phyloP scores from a whole-genome alignment of 2,888 invertebrate genomes.

The Cephus runcator region DNA sequence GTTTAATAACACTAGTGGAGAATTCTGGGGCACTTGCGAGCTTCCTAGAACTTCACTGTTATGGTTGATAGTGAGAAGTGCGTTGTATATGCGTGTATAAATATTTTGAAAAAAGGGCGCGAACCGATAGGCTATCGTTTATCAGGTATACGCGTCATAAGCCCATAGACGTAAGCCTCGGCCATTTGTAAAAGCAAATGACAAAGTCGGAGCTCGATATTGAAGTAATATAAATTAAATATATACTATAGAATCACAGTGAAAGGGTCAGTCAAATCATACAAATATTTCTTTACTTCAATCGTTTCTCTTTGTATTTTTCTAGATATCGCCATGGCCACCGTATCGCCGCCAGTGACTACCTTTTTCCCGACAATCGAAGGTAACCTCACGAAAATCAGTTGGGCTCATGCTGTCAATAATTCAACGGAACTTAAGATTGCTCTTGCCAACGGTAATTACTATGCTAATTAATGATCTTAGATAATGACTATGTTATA shows the following conservation, averaged over 20 bases:
- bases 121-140: not conserved
- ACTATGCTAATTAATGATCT: not conserved
- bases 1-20: not conserved
- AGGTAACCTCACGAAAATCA: constrained; percentile 77
- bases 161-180: not conserved
- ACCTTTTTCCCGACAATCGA: constrained; percentile 67
- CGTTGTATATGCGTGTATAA: not conserved
- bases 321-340: constrained; percentile 48
- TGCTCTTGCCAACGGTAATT: constrained; percentile 67
- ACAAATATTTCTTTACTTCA: not conserved
- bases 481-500: no score
- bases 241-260: not conserved
- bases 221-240: not conserved
- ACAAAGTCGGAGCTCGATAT: not conserved
- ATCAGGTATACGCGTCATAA: not conserved
- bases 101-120: not conserved
- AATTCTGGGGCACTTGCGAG: not conserved
- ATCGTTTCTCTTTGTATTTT: constrained; percentile 24
- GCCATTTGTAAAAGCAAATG: not conserved
- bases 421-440: constrained; percentile 72
- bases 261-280: not conserved
- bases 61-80: not conserved
- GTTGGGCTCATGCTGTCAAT: constrained; percentile 91
- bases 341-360: constrained; percentile 45
- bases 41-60: not conserved